phyloP scores from a whole-genome alignment of 2,797 vertebrate species.

The Limnodromus scolopaceus region DNA sequence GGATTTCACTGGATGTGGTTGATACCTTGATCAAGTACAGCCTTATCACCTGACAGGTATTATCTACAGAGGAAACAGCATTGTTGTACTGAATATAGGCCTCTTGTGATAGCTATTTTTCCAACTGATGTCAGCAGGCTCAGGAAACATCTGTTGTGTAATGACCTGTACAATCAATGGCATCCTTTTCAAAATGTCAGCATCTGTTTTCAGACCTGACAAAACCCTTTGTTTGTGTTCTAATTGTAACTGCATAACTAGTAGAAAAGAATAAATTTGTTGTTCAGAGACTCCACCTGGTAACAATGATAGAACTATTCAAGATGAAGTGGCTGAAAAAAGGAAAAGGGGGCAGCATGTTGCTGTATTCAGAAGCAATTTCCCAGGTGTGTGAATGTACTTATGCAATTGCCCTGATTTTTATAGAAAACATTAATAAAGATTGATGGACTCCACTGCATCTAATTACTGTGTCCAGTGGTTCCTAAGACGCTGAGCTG shows the following conservation, averaged over 20 bases:
- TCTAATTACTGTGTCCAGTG: not conserved
- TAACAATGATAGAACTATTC: not conserved
- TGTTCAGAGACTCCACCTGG: not conserved
- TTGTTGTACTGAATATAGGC: not conserved
- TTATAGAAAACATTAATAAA: not conserved
- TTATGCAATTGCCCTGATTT: not conserved
- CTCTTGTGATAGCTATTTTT: not conserved
- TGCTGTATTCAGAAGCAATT: not conserved
- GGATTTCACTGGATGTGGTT: not conserved
- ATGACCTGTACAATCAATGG: not conserved
- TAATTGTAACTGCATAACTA: not conserved
- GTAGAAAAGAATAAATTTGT: not conserved
- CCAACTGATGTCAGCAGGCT: not conserved
- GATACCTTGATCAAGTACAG: not conserved
- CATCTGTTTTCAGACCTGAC: not conserved
- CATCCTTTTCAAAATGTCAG: slow-evolving; percentile 1
- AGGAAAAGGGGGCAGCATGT: not conserved
- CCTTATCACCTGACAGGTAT: not conserved
- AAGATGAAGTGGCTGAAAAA: not conserved
- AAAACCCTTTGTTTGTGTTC: not conserved
- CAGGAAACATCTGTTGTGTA: not conserved
- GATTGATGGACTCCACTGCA: not conserved
- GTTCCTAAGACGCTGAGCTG: not conserved
- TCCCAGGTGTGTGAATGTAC: not conserved
- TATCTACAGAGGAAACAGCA: not conserved